Evolutionary conservation across 2,888 invertebrate genomes (phyloP), one percentile per base, ranked within the genome.

Genomic region (Atethmia centrago): DNA sequence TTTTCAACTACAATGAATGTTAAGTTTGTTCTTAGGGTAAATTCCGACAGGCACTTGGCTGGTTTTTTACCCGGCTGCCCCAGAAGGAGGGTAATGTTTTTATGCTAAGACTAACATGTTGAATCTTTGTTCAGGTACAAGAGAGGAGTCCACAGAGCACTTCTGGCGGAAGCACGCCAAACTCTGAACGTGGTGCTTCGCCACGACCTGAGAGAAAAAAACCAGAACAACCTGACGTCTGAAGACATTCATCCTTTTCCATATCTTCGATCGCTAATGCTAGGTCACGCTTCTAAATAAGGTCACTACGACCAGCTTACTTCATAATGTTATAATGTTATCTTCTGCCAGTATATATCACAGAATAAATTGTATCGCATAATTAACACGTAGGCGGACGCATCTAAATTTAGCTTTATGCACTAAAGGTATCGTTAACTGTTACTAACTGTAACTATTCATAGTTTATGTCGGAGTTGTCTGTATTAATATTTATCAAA

Each of bases 111-210:
- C 16, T 70, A 67, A 76, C 5, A 36, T 55, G 16, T 66, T 49
- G 55, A 84, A 84, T 81, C 80, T 86, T 85, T 83, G 79, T 85
- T 77, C 85, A 96, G 96, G 94, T 96, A 3, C 92, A 89, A 65
- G 96, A 96, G 71, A 93, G 92, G 72, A 96, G 96, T 84, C 96
- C 96, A 0, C 95, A 95, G 82, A 95, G 95, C 71, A 91, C 94
- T 40, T 96, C 96, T 58, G 96, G 95, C 0, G 93, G 93, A 21
- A 95, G 94, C 76, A 92, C 96, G 2, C 96, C 96, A 0, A 96
- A 94, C 82, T 95, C 95, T 0, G 95, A 95, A 21, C 89, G 94
- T 28, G 93, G 89, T 0, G 80, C 85, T 19, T 94, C 95, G 2
- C 94, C 94, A 4, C 90, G 86, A 66, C 91, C 85, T 10, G 92